A percentile compares a stretch with the other conserved stretches of the same genome.
These are phyloP conservation scores for Dipodomys spectabilis DNA, from an alignment of 2,113 vertebrate species.

Conservation along the genomic window DNA sequence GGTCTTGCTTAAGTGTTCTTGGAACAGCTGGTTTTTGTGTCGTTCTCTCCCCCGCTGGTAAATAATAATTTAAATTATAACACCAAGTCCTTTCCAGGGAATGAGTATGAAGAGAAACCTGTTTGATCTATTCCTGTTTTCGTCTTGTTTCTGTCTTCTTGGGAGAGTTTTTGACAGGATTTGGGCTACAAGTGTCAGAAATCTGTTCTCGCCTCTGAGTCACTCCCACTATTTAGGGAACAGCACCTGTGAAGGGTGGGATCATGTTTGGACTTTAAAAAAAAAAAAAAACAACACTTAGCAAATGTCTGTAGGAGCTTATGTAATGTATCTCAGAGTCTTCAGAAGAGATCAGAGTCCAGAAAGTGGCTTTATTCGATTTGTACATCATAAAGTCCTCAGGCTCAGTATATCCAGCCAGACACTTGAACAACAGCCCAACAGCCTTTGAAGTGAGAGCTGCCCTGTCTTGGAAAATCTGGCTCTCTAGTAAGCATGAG, in stretches of 20 bases:
- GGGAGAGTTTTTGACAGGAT: conserved; percentile 33
- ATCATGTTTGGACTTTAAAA: conserved; percentile 58
- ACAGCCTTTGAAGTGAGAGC: conserved; percentile 38
- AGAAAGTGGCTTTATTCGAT: background rate
- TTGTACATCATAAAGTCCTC: background rate
- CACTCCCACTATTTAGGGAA: conserved; percentile 79
- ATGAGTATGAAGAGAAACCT: conserved; percentile 53
- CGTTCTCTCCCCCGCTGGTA: conserved; percentile 41
- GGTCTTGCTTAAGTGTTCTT: conserved; percentile 56
- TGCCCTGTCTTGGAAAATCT: background rate
- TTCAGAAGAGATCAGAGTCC: conserved; percentile 33
- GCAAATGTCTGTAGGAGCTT: conserved; percentile 66
- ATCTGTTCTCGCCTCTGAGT: conserved; percentile 74
- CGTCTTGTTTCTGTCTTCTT: background rate
- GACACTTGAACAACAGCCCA: background rate
- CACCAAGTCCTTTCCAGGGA: conserved; percentile 55
- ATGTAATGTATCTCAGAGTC: conserved; percentile 37
- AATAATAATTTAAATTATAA: conserved; percentile 56
- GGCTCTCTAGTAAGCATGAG: background rate
- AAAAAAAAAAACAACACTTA: background rate
- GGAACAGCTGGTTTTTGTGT: conserved; percentile 67
- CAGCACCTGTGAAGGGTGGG: conserved; percentile 69
- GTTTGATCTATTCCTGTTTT: background rate
- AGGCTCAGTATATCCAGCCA: background rate
- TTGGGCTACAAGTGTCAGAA: conserved; percentile 49